phyloP scores from a whole-genome alignment of 2,888 invertebrate species.

The Meiosimyza platycephala region DNA sequence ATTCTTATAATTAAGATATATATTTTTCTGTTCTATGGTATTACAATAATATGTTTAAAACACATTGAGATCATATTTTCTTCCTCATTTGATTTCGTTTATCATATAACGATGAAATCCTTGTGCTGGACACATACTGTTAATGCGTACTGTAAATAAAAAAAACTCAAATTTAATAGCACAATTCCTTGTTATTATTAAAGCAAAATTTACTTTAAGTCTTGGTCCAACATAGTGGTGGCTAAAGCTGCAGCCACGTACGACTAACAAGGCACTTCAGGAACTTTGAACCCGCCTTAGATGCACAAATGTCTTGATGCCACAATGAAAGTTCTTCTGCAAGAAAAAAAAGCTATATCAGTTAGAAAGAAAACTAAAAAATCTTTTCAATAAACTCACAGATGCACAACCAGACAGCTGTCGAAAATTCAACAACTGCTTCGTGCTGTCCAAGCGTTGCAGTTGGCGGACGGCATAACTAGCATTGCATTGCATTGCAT shows the following conservation, averaged over 20 bases:
- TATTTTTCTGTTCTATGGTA: background rate
- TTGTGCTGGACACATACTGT: background rate
- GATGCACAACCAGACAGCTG: background rate
- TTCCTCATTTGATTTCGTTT: too few relatives aligned
- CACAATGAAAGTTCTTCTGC: too few relatives aligned
- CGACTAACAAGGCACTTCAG: constrained; percentile 38
- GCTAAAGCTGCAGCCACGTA: background rate
- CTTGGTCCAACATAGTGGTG: background rate
- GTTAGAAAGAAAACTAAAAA: too few relatives aligned
- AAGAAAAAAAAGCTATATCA: too few relatives aligned
- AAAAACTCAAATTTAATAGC: background rate
- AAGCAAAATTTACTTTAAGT: background rate
- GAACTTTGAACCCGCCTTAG: constrained; percentile 26
- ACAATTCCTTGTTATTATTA: background rate
- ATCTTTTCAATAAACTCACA: background rate
- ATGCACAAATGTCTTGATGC: background rate
- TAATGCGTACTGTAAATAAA: background rate
- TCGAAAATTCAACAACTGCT: too few relatives aligned
- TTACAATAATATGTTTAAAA: constrained; percentile 1
- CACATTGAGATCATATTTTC: constrained; percentile 18
- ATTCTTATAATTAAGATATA: constrained; percentile 17
- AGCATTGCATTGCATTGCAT: constrained; percentile 34
- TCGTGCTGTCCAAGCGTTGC: background rate
- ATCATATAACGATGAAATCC: too few relatives aligned
- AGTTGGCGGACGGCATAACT: constrained; percentile 39